Evolutionary conservation across 1,140 invertebrate genomes (phyloP).

Genomic region (Trachymyrmex septentrionalis): DNA sequence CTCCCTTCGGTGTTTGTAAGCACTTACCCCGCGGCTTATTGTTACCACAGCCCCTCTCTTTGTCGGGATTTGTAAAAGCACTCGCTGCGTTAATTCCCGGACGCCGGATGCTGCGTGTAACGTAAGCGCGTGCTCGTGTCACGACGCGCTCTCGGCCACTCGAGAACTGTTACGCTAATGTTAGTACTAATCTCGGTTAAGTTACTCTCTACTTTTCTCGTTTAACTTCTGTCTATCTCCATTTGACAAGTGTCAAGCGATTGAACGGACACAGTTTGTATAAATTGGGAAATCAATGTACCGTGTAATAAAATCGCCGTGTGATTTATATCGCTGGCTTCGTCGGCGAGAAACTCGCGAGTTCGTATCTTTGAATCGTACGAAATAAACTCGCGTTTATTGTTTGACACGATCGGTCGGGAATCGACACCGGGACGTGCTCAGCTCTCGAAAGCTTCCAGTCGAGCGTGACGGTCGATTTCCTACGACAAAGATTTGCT

Average conservation of each 20-base stretch:
- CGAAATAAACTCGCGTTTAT: conserved; percentile 70
- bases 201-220: not conserved
- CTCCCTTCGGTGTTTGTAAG: conserved; percentile 80
- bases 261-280: not conserved
- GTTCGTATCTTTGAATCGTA: conserved; percentile 22
- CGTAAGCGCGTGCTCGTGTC: conserved; percentile 28
- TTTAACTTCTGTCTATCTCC: not conserved
- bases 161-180: conserved; percentile 21
- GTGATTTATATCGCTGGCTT: not conserved
- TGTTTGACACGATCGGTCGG: conserved; percentile 76
- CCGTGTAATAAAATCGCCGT: conserved; percentile 2
- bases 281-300: conserved; percentile 9
- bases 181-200: conserved; percentile 8
- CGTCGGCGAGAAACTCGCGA: conserved; percentile 24
- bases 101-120: conserved; percentile 67
- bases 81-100: conserved; percentile 80
- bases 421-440: conserved; percentile 74
- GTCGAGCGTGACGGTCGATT: conserved; percentile 79
- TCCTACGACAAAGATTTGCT: conserved; percentile 81
- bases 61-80: conserved; percentile 82
- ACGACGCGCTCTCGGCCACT: conserved; percentile 44
- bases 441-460: conserved; percentile 72
- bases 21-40: conserved; percentile 82
- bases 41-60: conserved; percentile 81
- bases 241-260: not conserved